A percentile compares a stretch with the other conserved stretches of the same genome.
Conservation (phyloP, 2,113 vertebrate genomes). For the Sinocyclocheilus maitianheensis region DNA sequence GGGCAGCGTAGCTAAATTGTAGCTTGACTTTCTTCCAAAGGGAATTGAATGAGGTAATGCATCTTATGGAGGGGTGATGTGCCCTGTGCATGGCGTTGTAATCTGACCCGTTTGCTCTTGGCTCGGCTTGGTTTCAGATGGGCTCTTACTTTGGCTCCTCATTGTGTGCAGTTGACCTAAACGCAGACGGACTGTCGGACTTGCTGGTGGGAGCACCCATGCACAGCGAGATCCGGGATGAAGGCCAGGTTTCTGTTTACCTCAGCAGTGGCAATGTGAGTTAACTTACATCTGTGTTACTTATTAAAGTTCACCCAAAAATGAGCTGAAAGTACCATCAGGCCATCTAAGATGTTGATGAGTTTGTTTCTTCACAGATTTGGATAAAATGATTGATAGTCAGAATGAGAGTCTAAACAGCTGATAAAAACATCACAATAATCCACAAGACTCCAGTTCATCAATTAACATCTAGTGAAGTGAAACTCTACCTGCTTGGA, state of each 20-base stretch:
- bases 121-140: slow-evolving; percentile 96
- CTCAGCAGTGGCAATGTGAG: slow-evolving; percentile 98
- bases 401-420: not conserved
- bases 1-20: not conserved
- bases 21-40: slow-evolving; percentile 5
- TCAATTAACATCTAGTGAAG: too few relatives aligned
- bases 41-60: not conserved
- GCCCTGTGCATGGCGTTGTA: slow-evolving; percentile 52
- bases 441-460: too few relatives aligned
- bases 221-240: slow-evolving; percentile 94
- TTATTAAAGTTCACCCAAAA: not conserved
- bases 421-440: not conserved
- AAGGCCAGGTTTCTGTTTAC: slow-evolving; percentile 95
- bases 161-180: slow-evolving; percentile 99
- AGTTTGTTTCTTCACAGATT: not conserved
- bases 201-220: slow-evolving; percentile 97
- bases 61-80: slow-evolving; percentile 8
- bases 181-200: slow-evolving; percentile 93
- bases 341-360: not conserved
- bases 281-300: slow-evolving; percentile 55
- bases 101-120: slow-evolving; percentile 84
- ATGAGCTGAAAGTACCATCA: not conserved
- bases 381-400: not conserved
- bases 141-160: slow-evolving; percentile 99
- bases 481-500: not conserved